These are phyloP conservation scores for Xestia c-nigrum DNA, from an alignment of 2,888 invertebrate species.

Conservation along the genomic window DNA sequence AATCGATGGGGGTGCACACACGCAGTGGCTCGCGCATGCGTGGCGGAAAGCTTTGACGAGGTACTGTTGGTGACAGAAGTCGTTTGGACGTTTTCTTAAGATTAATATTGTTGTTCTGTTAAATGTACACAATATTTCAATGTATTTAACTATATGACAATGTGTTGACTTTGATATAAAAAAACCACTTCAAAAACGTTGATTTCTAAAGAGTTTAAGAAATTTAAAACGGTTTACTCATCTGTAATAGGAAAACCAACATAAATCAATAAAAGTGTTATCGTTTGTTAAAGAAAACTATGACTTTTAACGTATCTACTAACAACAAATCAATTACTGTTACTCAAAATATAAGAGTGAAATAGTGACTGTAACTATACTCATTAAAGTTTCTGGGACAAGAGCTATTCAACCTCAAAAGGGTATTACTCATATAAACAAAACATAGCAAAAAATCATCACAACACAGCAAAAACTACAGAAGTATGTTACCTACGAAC, in stretches of 20 bases:
- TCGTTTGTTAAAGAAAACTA: background rate
- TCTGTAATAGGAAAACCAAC: background rate
- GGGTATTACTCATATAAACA: background rate
- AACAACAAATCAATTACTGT: background rate
- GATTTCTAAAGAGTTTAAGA: background rate
- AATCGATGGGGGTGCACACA: slow-evolving; percentile 82
- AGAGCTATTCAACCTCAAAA: background rate
- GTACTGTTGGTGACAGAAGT: slow-evolving; percentile 73
- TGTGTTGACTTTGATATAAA: background rate
- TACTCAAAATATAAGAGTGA: background rate
- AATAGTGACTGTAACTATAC: background rate
- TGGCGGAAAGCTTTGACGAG: slow-evolving; percentile 26
- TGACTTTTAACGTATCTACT: background rate
- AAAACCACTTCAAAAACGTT: background rate
- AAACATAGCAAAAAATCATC: background rate
- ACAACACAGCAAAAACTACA: background rate
- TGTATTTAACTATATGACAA: background rate
- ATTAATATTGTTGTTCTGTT: background rate
- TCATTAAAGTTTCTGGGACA: background rate
- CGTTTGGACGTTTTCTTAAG: background rate
- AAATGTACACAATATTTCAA: background rate
- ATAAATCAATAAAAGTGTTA: background rate
- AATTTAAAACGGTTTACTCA: background rate
- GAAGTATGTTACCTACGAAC: background rate
- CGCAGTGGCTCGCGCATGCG: slow-evolving; percentile 83